Conservation (phyloP, 2,113 vertebrate species). For the Paratilapia polleni region DNA sequence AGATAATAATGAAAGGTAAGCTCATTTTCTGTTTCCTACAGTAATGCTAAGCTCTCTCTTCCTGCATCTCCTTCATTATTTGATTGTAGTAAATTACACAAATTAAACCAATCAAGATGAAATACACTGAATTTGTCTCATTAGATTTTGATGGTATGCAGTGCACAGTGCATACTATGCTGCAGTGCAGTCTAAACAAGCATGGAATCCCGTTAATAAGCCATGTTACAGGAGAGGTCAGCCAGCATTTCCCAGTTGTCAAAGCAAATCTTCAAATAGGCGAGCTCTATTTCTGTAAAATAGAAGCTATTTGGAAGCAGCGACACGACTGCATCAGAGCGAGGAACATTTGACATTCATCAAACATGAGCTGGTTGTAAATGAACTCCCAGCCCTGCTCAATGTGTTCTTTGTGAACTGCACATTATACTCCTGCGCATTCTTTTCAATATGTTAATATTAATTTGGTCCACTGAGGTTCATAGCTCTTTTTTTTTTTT, state of each 20-base stretch:
- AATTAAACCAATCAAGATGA: slow-evolving; percentile 11
- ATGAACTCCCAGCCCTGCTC: background rate
- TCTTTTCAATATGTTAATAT: background rate
- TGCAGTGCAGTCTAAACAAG: background rate
- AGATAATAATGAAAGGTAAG: background rate
- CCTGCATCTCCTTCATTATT: slow-evolving; percentile 1
- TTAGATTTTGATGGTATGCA: slow-evolving; percentile 1
- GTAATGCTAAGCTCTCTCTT: background rate
- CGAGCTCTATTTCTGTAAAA: slow-evolving; percentile 4
- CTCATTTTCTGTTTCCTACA: background rate
- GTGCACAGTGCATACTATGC: background rate
- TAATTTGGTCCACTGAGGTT: background rate
- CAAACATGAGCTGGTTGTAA: slow-evolving; percentile 32
- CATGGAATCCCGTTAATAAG: slow-evolving; percentile 35
- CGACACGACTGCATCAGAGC: background rate
- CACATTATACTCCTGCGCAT: slow-evolving; percentile 3
- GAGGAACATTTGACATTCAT: slow-evolving; percentile 28
- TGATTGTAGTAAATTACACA: background rate
- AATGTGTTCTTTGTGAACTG: slow-evolving; percentile 10
- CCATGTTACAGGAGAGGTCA: background rate
- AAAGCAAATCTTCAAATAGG: slow-evolving; percentile 6
- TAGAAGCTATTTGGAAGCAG: slow-evolving; percentile 24
- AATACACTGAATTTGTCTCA: background rate
- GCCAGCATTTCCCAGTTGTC: slow-evolving; percentile 18
- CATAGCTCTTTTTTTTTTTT: background rate